Percentiles rank a stretch among this genome's conserved stretches.
phyloP scores from a whole-genome alignment of 1,140 invertebrate genomes.

The Pseudomyrmex flavicornis region DNA sequence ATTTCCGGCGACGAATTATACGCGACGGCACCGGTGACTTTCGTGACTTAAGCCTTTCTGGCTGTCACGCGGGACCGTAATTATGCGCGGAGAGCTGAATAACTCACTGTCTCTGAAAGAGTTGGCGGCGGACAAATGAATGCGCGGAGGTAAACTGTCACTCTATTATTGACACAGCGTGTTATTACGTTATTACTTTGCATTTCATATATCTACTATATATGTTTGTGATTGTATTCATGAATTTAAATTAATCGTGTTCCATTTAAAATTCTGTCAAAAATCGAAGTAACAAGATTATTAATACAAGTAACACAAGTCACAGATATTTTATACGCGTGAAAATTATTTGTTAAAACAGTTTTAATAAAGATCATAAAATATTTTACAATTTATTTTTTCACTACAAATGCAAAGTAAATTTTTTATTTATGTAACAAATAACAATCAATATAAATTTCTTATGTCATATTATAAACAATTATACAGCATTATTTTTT shows the following conservation, averaged over 20 bases:
- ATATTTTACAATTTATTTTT: no score
- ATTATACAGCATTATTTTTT: no score
- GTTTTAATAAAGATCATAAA: no score
- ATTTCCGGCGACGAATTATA: slow-evolving; percentile 51
- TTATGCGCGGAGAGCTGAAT: slow-evolving; percentile 36
- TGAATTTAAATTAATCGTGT: background rate
- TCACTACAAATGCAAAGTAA: no score
- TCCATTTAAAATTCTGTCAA: no score
- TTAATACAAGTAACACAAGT: no score
- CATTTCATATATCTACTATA: background rate
- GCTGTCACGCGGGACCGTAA: slow-evolving; percentile 30
- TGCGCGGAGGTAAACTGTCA: slow-evolving; percentile 21
- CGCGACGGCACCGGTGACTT: slow-evolving; percentile 34
- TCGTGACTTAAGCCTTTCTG: slow-evolving; percentile 54
- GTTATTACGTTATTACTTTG: slow-evolving; percentile 22
- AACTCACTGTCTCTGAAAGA: slow-evolving; percentile 15
- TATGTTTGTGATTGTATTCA: background rate
- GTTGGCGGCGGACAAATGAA: slow-evolving; percentile 15
- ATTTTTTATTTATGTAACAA: no score
- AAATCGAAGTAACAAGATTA: no score
- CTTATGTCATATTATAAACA: no score
- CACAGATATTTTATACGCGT: no score
- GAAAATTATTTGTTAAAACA: no score
- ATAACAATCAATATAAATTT: no score
- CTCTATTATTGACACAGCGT: slow-evolving; percentile 28